These are phyloP conservation scores for Protosalanx chinensis DNA, from an alignment of 2,797 vertebrate species.

Conservation along the genomic window DNA sequence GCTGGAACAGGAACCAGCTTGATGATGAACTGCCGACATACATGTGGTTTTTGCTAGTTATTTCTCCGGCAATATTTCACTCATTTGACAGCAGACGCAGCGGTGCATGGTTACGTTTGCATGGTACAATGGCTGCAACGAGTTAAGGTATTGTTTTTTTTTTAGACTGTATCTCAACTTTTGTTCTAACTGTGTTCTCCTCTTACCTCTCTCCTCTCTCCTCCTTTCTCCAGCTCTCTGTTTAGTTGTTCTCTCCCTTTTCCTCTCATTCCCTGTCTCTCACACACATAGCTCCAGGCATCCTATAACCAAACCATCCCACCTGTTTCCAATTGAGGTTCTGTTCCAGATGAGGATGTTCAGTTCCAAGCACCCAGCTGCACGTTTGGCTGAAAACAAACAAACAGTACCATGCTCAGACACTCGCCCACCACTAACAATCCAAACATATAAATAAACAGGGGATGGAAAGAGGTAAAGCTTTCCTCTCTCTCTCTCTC, in stretches of 20 bases:
- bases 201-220: not conserved
- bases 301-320: not conserved
- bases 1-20: conserved; percentile 31
- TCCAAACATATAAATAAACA: conserved; percentile 63
- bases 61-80: conserved; percentile 31
- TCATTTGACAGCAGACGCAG: not conserved
- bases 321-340: conserved; percentile 36
- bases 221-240: conserved; percentile 1
- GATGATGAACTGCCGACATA: conserved; percentile 25
- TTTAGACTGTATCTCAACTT: too few relatives aligned
- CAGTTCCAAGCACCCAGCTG: conserved; percentile 2
- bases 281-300: not conserved
- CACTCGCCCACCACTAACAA: conserved; percentile 61
- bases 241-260: not conserved
- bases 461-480: conserved; percentile 41
- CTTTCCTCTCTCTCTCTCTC: conserved; percentile 22
- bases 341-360: conserved; percentile 4
- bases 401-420: conserved; percentile 67
- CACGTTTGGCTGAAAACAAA: conserved; percentile 59
- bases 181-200: not conserved
- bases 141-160: not conserved
- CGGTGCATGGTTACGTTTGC: not conserved
- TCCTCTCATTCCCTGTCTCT: not conserved
- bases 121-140: not conserved
- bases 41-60: conserved; percentile 37